Conservation (phyloP, 2,888 invertebrate genomes). For the Cremastinae sp. region DNA sequence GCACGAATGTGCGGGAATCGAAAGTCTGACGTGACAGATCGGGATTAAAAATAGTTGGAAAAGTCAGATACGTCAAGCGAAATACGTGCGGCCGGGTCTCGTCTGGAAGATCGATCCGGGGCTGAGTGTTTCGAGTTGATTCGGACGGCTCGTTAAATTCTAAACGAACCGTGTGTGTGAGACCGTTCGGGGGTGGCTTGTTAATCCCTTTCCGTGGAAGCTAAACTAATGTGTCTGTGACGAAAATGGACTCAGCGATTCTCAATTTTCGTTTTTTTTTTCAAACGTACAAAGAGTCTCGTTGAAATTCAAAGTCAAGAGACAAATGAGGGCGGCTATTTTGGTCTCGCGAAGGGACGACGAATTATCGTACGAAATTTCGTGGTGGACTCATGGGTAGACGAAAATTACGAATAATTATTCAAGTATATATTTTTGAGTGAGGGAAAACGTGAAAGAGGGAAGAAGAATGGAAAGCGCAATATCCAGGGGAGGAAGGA, state of each 20-base stretch:
- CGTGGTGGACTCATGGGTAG: conserved; percentile 58
- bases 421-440: conserved; percentile 71
- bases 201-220: neutral
- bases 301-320: conserved; percentile 62
- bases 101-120: conserved; percentile 40
- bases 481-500: too few relatives aligned
- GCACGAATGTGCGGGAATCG: too few relatives aligned
- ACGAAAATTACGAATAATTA: conserved; percentile 76
- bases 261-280: neutral
- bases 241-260: conserved; percentile 1
- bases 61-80: neutral
- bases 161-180: conserved; percentile 38
- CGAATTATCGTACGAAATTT: conserved; percentile 55
- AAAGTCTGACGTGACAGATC: neutral
- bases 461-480: conserved; percentile 44
- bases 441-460: conserved; percentile 35
- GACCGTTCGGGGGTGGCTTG: conserved; percentile 34
- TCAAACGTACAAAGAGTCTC: conserved; percentile 19
- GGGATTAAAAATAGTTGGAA: neutral
- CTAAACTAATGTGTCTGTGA: conserved; percentile 24
- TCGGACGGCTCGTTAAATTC: conserved; percentile 56
- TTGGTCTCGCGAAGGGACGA: conserved; percentile 3
- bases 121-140: conserved; percentile 31
- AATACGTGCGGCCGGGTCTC: conserved; percentile 5
- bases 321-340: conserved; percentile 57